Conservation (phyloP, 2,113 vertebrate genomes). For the Cheilinus undulatus region DNA sequence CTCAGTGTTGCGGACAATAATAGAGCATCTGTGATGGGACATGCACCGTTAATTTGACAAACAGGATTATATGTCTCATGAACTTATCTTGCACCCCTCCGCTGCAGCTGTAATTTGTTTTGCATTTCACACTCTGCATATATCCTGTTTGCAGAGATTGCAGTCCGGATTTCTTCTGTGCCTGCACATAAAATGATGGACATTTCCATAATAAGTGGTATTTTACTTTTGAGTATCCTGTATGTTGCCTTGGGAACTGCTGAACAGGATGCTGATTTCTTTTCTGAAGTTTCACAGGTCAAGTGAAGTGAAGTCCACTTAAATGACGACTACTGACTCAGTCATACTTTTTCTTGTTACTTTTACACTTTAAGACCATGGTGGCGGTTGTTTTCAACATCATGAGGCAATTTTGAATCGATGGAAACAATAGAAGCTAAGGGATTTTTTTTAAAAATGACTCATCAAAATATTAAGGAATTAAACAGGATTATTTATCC, state of each 20-base stretch:
- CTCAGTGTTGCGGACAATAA: no score
- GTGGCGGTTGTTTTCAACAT: not conserved
- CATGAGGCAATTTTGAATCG: not conserved
- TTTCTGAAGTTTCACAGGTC: not conserved
- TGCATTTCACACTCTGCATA: not conserved
- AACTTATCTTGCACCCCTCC: not conserved
- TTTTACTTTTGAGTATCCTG: not conserved
- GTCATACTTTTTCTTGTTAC: not conserved
- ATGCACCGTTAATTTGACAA: not conserved
- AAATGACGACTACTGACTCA: not conserved
- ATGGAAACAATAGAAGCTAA: not conserved
- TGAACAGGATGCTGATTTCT: not conserved
- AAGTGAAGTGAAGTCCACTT: slow-evolving; percentile 1
- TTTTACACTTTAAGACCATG: not conserved
- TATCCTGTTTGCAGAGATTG: not conserved
- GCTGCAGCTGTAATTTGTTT: not conserved
- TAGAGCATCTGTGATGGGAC: not conserved
- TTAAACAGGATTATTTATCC: no score
- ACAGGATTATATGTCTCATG: not conserved
- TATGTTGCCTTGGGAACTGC: slow-evolving; percentile 10
- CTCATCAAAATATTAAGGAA: no score
- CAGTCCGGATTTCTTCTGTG: not conserved
- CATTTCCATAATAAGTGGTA: not conserved
- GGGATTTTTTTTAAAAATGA: no score
- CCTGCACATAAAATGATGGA: not conserved